Base-by-base conservation (phyloP, 2,888 invertebrate genomes). In the Trilocha varians region DNA sequence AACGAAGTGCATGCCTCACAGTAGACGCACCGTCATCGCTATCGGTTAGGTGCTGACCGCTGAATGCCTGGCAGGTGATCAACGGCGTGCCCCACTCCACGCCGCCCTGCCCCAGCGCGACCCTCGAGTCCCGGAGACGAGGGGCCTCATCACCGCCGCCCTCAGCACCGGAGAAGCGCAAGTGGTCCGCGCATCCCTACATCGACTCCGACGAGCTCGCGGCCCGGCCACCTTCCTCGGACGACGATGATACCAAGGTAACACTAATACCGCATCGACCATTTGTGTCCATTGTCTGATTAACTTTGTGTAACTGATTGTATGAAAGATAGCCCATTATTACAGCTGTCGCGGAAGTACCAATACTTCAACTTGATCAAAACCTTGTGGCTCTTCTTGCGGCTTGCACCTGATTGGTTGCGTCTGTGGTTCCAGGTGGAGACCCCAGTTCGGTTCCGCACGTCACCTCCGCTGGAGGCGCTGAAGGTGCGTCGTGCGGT, bases 391-490 rank as follows among this genome's bases (percentile, higher is more conserved):
- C n/a, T n/a, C n/a, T n/a, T n/a, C n/a, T n/a, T n/a, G n/a, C n/a
- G n/a, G n/a, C n/a, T n/a, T n/a, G n/a, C n/a, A n/a, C n/a, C n/a
- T n/a, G n/a, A n/a, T n/a, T n/a, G n/a, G n/a, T n/a, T 25, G 25
- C 25, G 25, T 6, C 11, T 6, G 25, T 5, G 25, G 18, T 43
- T 78, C 13, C 88, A 91, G 86, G 89, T 93, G 64, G 91, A 83
- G 67, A 83, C 93, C 34, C 96, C 96, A 51, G 94, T 96, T 60
- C 91, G 95, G 80, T 96, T 96, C 87, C 91, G 96, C 69, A 94
- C 96, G 62, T 95, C 95, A 59, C 96, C 97, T 57, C 96, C 96
- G 50, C 87, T 93, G 72, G 95, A 95, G 84, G 95, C 94, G 70
- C 91, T 95, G 74, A 94, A 94, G 86, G 94, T 95, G 62, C 68